Evolutionary conservation across 2,888 invertebrate genomes (phyloP), one percentile per base, ranked within the genome.

Genomic region (Drosophila anomalata): DNA sequence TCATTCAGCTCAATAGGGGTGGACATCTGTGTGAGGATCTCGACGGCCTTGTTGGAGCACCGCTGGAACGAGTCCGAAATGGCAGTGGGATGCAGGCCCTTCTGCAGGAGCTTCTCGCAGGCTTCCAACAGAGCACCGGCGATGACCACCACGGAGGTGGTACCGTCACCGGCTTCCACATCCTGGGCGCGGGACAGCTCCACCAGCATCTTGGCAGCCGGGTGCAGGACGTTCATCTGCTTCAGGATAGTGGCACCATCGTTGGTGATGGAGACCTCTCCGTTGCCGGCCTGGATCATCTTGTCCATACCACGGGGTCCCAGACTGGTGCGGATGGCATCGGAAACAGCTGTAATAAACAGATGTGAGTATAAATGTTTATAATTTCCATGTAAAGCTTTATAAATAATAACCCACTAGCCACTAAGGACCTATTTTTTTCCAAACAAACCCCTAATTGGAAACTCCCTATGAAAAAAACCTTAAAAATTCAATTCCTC

Each of bases 231-330:
- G 92, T 97, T 97, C 95, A 99, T 99, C 93, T 99, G 97, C 92
- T 99, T 99, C 68, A 99, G 93, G 92, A 99, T 99, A 36, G 99
- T 99, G 36, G 99, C 99, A 62, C 99, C 99, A 94, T 99, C 99
- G 93, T 99, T 99, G 57, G 99, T 99, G 74, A 99, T 99, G 2
- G 99, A 99, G 0, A 99, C 99, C 93, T 99, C 99, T 7, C 99
- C 99, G 93, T 97, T 98, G 36, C 95, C 95, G 36, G 97, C 94
- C 93, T 99, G 99, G 88, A 99, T 99, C 99, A 99, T 99, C 94
- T 99, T 99, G 91, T 99, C 99, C 99, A 99, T 99, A 74, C 99
- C 99, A 81, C 97, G 94, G 20, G 99, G 99, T 4, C 99, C 99
- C 92, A 99, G 94, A 93, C 99, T 99, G 12, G 99, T 99, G 71